A percentile compares a stretch with the other conserved stretches of the same genome.
Evolutionary conservation across 2,113 vertebrate species (phyloP).

Genomic region (Cochlearius cochlearius): DNA sequence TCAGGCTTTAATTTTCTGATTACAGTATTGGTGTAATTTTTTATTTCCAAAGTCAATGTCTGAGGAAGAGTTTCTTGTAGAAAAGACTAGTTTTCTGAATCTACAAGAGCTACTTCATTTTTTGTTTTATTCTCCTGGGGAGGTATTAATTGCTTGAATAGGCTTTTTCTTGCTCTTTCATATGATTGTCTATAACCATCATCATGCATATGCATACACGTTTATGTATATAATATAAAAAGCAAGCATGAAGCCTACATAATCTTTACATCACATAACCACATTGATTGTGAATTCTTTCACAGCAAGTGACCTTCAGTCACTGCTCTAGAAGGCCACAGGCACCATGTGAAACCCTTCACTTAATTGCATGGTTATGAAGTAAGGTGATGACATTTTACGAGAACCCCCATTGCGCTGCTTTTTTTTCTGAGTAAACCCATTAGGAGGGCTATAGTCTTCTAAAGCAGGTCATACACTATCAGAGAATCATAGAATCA

Average conservation of each 20-base stretch:
- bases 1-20: conserved; percentile 18
- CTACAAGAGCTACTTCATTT: neutral
- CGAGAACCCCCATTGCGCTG: fast-evolving
- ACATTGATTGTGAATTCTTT: neutral
- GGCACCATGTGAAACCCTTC: neutral
- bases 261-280: neutral
- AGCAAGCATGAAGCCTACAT: neutral
- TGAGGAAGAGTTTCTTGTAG: neutral
- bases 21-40: neutral
- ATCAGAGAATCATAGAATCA: neutral
- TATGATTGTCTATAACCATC: neutral
- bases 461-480: neutral
- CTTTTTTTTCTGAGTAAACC: neutral
- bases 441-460: neutral
- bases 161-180: neutral
- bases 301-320: neutral
- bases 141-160: neutral
- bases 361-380: neutral
- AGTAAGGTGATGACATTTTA: neutral
- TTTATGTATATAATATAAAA: neutral
- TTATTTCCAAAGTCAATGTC: neutral
- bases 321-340: neutral
- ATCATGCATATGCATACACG: neutral
- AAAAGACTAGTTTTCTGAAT: neutral
- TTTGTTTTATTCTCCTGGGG: neutral